phyloP scores from a whole-genome alignment of 2,113 vertebrate genomes.

The Erpornis zantholeuca region DNA sequence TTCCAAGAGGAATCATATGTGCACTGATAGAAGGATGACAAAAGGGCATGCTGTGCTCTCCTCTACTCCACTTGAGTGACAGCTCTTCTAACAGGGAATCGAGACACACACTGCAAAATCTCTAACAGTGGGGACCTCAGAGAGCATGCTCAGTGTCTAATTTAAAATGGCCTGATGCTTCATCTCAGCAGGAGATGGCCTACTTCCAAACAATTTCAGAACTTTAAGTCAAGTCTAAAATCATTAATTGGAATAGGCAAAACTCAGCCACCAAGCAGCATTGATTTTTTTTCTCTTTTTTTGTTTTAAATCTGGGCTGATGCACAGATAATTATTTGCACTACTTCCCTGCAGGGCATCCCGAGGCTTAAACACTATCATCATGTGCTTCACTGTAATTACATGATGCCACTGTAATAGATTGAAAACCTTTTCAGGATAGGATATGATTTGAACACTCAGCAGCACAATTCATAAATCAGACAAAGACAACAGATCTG shows the following conservation, averaged over 20 bases:
- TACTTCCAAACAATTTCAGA: conserved; percentile 66
- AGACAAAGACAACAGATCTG: background rate
- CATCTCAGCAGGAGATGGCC: conserved; percentile 69
- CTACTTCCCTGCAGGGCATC: conserved; percentile 19
- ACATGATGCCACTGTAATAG: background rate
- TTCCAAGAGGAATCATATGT: conserved; percentile 37
- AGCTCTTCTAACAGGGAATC: conserved; percentile 38
- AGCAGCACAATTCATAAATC: background rate
- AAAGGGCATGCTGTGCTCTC: conserved; percentile 36
- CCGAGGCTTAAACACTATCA: conserved; percentile 12
- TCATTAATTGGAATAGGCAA: conserved; percentile 21
- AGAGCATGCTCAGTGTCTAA: conserved; percentile 75
- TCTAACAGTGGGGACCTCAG: conserved; percentile 13
- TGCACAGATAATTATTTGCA: conserved; percentile 20
- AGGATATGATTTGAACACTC: background rate
- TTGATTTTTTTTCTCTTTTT: background rate
- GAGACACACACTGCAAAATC: conserved; percentile 34
- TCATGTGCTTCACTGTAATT: conserved; percentile 17
- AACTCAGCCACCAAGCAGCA: background rate
- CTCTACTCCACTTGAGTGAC: conserved; percentile 7
- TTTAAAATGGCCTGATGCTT: conserved; percentile 65
- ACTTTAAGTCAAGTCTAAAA: conserved; percentile 48
- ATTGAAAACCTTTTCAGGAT: background rate
- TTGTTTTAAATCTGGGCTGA: background rate
- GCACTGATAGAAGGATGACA: conserved; percentile 19